These are phyloP conservation scores for Cyphomyrus discorhynchus DNA, from an alignment of 2,113 vertebrate genomes.

Conservation along the genomic window DNA sequence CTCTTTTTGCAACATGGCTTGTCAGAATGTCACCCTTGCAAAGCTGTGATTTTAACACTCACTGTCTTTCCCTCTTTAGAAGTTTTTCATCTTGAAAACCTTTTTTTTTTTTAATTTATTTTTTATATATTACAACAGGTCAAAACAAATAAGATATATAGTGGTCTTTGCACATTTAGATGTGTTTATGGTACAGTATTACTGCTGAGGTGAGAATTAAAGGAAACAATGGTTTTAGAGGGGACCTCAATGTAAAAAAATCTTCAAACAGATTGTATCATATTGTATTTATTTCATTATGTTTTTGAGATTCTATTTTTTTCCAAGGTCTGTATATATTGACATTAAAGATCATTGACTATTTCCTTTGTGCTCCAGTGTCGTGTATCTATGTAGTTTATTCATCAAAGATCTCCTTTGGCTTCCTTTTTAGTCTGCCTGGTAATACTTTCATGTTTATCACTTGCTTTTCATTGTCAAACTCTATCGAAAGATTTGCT, in stretches of 20 bases:
- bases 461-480: not conserved
- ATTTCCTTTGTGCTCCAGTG: slow-evolving; percentile 16
- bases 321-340: slow-evolving; percentile 86
- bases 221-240: not conserved
- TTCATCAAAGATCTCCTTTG: not conserved
- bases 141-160: slow-evolving; percentile 40
- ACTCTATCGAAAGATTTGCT: not conserved
- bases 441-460: not conserved
- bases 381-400: not conserved
- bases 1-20: not conserved
- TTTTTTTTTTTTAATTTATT: not conserved
- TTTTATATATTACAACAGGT: slow-evolving; percentile 25
- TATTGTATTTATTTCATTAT: slow-evolving; percentile 93
- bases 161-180: slow-evolving; percentile 26
- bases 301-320: slow-evolving; percentile 79
- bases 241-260: slow-evolving; percentile 28
- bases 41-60: not conserved
- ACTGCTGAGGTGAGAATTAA: slow-evolving; percentile 2
- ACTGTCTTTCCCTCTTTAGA: not conserved
- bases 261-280: slow-evolving; percentile 78
- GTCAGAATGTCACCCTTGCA: not conserved
- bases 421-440: not conserved
- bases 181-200: slow-evolving; percentile 24
- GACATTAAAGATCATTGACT: slow-evolving; percentile 84
- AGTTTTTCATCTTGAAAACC: not conserved